Percentiles rank a stretch among this genome's conserved stretches.
Evolutionary conservation across 2,113 vertebrate species (phyloP).

Genomic region (Pseudorhombus dupliciocellatus): DNA sequence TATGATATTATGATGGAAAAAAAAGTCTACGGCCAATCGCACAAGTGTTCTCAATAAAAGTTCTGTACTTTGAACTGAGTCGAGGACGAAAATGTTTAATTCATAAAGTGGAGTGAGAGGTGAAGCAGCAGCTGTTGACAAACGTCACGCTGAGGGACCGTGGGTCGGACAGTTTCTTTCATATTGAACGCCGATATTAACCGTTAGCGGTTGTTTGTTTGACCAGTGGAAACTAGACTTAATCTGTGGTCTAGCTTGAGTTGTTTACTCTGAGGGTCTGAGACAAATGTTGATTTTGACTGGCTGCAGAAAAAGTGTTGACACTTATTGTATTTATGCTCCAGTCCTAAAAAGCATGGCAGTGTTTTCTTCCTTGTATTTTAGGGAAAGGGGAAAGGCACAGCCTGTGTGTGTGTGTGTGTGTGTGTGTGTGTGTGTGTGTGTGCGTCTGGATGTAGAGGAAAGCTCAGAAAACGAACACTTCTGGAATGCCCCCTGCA

Average conservation of each 20-base stretch:
- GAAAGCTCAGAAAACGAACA: constrained; percentile 56
- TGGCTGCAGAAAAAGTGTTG: neutral
- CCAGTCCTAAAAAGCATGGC: neutral
- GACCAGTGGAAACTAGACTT: no score
- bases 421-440: constrained; percentile 16
- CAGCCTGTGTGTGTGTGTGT: constrained; percentile 21
- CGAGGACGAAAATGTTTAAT: neutral
- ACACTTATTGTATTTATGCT: neutral
- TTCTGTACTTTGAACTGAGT: constrained; percentile 6
- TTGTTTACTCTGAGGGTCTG: no score
- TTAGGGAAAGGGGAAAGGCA: constrained; percentile 35
- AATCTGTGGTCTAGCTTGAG: no score
- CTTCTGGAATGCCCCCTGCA: constrained; percentile 77
- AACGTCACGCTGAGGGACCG: neutral
- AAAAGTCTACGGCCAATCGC: constrained; percentile 7
- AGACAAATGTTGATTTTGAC: no score
- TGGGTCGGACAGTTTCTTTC: neutral
- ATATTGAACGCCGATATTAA: neutral
- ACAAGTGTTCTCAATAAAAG: constrained; percentile 33
- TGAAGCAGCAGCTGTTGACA: constrained; percentile 38
- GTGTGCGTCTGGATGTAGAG: constrained; percentile 26
- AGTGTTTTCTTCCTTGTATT: constrained; percentile 13
- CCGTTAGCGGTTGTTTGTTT: no score
- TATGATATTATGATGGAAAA: constrained; percentile 12
- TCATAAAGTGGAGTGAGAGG: constrained; percentile 27